Conservation (phyloP, 2,888 invertebrate genomes). For the Lutraria lutraria region DNA sequence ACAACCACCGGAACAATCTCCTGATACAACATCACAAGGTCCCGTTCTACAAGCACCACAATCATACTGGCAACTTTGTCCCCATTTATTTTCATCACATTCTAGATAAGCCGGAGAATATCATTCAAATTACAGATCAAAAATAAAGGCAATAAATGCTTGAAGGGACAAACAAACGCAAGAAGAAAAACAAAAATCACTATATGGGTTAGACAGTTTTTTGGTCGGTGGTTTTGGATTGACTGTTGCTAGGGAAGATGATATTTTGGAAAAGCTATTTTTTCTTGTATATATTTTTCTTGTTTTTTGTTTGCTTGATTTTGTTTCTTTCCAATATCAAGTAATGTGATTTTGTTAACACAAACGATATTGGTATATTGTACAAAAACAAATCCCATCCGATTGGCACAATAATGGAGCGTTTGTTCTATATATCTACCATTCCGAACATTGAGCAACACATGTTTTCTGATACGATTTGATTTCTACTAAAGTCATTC, state of each 20-base stretch:
- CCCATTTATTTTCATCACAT: slow-evolving; percentile 9
- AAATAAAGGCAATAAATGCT: neutral
- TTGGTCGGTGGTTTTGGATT: too few relatives aligned
- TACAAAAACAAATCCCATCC: too few relatives aligned
- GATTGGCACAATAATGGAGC: too few relatives aligned
- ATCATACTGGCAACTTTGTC: neutral
- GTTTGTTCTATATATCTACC: too few relatives aligned
- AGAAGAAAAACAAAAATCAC: neutral
- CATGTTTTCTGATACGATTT: too few relatives aligned
- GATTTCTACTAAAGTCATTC: neutral
- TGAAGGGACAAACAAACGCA: neutral
- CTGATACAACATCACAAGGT: neutral
- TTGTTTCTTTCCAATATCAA: neutral
- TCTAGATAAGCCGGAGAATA: neutral
- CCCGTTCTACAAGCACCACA: neutral
- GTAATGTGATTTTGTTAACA: neutral
- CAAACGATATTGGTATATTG: neutral
- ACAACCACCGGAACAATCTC: slow-evolving; percentile 10
- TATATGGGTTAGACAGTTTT: neutral
- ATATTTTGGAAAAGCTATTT: neutral
- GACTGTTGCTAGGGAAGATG: too few relatives aligned
- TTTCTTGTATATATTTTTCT: neutral
- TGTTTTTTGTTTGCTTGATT: neutral
- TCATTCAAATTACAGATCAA: neutral
- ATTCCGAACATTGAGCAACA: too few relatives aligned